phyloP scores from a whole-genome alignment of 2,888 invertebrate genomes.

The Nowickia ferox region DNA sequence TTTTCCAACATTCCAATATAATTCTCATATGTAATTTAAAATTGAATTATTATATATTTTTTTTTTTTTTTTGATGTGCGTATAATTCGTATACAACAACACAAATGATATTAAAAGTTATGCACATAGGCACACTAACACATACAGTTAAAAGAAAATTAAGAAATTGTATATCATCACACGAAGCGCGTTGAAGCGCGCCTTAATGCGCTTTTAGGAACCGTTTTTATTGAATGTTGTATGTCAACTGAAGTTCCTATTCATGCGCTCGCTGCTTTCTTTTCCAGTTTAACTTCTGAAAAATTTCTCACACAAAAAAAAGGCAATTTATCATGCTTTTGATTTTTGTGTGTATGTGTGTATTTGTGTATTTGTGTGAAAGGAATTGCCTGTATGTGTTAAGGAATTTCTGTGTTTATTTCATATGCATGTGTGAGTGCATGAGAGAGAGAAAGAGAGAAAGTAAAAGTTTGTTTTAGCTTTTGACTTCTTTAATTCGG shows the following conservation, averaged over 20 bases:
- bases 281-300: conserved; percentile 21
- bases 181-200: conserved; percentile 70
- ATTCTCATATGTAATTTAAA: conserved; percentile 5
- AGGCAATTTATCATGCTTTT: conserved; percentile 19
- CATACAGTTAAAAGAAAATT: conserved; percentile 50
- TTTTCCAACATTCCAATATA: not conserved
- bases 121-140: conserved; percentile 13
- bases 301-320: conserved; percentile 10
- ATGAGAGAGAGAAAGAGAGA: conserved; percentile 29
- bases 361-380: not conserved
- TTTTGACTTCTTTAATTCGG: conserved; percentile 11
- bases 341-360: not conserved
- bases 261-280: conserved; percentile 69
- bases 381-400: not conserved
- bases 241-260: conserved; percentile 66
- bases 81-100: not conserved
- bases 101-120: conserved; percentile 37
- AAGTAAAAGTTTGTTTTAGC: conserved; percentile 11
- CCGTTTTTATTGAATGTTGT: conserved; percentile 71
- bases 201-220: conserved; percentile 71
- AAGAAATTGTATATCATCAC: conserved; percentile 59
- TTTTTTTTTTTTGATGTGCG: conserved; percentile 25
- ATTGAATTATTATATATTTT: conserved; percentile 19
- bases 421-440: not conserved
- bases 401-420: conserved; percentile 22